These are phyloP conservation scores for Proisotoma minuta DNA, from an alignment of 2,888 invertebrate species.

Conservation along the genomic window DNA sequence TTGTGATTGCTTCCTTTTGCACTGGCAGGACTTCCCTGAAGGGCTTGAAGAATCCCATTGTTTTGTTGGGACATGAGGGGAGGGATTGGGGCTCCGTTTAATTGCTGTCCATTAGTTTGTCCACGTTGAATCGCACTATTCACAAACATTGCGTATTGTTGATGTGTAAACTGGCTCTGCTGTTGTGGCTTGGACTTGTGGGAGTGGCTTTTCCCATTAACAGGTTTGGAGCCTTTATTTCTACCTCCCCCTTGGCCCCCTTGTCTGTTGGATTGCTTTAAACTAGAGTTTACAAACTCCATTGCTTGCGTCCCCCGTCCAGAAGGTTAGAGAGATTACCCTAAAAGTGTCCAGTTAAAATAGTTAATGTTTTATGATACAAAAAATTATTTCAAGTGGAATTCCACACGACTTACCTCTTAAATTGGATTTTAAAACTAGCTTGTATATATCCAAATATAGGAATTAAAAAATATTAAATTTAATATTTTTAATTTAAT, in stretches of 20 bases:
- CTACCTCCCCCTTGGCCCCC: not conserved
- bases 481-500: too few relatives aligned
- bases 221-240: not conserved
- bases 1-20: too few relatives aligned
- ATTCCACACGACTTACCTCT: too few relatives aligned
- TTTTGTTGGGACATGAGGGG: not conserved
- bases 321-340: too few relatives aligned
- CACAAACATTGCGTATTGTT: not conserved
- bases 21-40: too few relatives aligned
- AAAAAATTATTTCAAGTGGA: too few relatives aligned
- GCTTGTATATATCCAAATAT: too few relatives aligned
- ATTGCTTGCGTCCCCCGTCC: too few relatives aligned
- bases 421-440: too few relatives aligned
- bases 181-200: not conserved
- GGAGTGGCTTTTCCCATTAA: not conserved
- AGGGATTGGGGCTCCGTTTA: not conserved
- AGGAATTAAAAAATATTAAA: too few relatives aligned
- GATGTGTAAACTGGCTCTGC: not conserved
- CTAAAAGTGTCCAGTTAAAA: too few relatives aligned
- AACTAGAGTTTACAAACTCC: not conserved
- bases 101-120: not conserved
- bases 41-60: not conserved
- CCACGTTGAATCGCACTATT: not conserved
- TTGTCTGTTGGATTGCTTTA: not conserved
- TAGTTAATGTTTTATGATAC: too few relatives aligned